These are phyloP conservation scores for Melanogrammus aeglefinus DNA, from an alignment of 2,797 vertebrate species.

Conservation along the genomic window DNA sequence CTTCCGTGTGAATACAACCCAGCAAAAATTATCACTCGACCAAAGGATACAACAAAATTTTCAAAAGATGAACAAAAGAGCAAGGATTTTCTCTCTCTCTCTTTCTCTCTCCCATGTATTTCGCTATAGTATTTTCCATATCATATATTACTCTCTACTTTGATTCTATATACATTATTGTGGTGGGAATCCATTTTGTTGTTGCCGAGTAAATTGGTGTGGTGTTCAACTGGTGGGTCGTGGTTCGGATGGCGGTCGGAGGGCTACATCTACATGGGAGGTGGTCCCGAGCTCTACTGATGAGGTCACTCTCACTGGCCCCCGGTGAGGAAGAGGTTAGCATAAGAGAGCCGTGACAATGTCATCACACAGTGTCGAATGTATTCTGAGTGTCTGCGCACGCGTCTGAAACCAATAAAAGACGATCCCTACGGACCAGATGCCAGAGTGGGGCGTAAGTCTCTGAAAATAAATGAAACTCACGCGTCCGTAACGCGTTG, in stretches of 20 bases:
- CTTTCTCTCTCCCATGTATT: conserved; percentile 42
- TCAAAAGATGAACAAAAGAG: conserved; percentile 35
- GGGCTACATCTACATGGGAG: conserved; percentile 36
- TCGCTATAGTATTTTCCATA: conserved; percentile 69
- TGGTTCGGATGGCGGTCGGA: conserved; percentile 24
- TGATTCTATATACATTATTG: conserved; percentile 76
- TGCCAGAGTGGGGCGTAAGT: conserved; percentile 17
- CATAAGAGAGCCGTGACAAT: conserved; percentile 34
- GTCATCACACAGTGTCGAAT: conserved; percentile 31
- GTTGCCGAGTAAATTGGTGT: conserved; percentile 37
- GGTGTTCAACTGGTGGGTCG: conserved; percentile 45
- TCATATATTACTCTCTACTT: conserved; percentile 81
- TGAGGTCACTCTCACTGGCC: conserved; percentile 36
- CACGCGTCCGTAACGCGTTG: not conserved
- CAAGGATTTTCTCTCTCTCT: conserved; percentile 28
- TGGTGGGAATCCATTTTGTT: conserved; percentile 45
- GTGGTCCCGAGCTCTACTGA: conserved; percentile 24
- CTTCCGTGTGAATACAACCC: conserved; percentile 61
- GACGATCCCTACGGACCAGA: conserved; percentile 25
- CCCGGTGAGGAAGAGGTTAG: conserved; percentile 50
- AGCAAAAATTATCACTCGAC: conserved; percentile 48
- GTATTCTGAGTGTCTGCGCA: conserved; percentile 18
- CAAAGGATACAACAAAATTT: conserved; percentile 30
- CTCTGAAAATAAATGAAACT: not conserved
- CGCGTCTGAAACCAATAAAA: conserved; percentile 8